phyloP scores from a whole-genome alignment of 2,797 vertebrate genomes.

The Eidolon dupreanum region DNA sequence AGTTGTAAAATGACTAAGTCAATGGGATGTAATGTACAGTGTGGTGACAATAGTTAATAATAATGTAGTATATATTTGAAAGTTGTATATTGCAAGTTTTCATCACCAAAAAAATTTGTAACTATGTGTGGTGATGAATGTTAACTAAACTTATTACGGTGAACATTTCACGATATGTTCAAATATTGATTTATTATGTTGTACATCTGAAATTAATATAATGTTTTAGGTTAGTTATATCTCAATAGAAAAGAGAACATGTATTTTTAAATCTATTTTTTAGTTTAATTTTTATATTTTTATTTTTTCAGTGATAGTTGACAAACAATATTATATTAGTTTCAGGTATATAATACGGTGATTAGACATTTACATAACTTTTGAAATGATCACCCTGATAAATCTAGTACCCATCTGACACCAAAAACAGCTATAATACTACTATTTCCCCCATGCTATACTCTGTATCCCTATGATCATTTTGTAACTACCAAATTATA shows the following conservation, averaged over 20 bases:
- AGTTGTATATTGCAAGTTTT: background rate
- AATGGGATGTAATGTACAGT: background rate
- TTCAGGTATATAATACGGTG: too few species aligned
- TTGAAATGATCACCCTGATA: too few species aligned
- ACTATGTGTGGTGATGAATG: background rate
- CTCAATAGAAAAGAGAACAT: background rate
- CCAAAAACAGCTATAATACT: too few species aligned
- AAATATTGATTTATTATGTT: background rate
- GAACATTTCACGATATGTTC: background rate
- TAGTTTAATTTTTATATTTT: background rate
- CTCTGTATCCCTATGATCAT: too few species aligned
- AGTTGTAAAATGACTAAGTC: background rate
- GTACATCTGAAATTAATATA: background rate
- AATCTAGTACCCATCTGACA: too few species aligned
- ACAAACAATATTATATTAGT: too few species aligned
- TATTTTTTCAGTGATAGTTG: too few species aligned
- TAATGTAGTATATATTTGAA: background rate
- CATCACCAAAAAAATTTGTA: background rate
- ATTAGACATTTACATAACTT: too few species aligned
- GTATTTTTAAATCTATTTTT: background rate
- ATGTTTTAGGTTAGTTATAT: background rate
- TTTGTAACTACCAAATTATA: too few species aligned
- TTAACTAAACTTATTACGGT: background rate
- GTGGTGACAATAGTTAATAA: background rate
- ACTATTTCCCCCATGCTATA: too few species aligned